Percentiles rank a stretch among this genome's conserved stretches.
phyloP scores from a whole-genome alignment of 2,113 vertebrate genomes.

The Microtus montanus region DNA sequence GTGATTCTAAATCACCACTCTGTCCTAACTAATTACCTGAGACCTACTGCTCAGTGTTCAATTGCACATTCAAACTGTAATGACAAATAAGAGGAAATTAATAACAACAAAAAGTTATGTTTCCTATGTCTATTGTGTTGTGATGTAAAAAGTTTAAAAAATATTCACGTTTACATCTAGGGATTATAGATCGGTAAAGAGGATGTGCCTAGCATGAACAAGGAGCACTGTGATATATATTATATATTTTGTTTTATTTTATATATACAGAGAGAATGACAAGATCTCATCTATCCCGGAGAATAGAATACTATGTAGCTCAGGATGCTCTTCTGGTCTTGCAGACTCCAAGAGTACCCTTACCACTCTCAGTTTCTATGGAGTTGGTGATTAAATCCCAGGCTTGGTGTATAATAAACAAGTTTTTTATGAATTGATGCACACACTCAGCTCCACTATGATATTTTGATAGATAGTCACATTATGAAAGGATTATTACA shows the following conservation, averaged over 20 bases:
- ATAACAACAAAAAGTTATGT: background rate
- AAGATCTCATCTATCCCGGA: background rate
- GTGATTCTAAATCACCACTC: background rate
- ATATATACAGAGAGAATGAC: background rate
- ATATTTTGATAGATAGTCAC: background rate
- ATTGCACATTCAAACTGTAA: background rate
- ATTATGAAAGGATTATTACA: background rate
- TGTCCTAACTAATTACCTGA: constrained; percentile 20
- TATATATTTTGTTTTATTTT: background rate
- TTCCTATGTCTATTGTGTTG: background rate
- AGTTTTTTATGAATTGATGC: background rate
- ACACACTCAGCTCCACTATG: background rate
- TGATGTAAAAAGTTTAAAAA: background rate
- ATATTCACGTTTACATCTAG: background rate
- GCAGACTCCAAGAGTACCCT: background rate
- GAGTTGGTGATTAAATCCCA: background rate
- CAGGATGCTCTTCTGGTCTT: background rate
- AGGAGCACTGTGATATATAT: background rate
- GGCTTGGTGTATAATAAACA: background rate
- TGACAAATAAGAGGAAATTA: background rate
- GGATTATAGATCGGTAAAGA: background rate
- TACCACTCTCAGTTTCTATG: background rate
- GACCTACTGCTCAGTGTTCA: background rate
- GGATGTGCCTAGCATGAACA: background rate
- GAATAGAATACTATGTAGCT: background rate